Conservation (phyloP, 2,113 vertebrate species). For the Dromas ardeola region DNA sequence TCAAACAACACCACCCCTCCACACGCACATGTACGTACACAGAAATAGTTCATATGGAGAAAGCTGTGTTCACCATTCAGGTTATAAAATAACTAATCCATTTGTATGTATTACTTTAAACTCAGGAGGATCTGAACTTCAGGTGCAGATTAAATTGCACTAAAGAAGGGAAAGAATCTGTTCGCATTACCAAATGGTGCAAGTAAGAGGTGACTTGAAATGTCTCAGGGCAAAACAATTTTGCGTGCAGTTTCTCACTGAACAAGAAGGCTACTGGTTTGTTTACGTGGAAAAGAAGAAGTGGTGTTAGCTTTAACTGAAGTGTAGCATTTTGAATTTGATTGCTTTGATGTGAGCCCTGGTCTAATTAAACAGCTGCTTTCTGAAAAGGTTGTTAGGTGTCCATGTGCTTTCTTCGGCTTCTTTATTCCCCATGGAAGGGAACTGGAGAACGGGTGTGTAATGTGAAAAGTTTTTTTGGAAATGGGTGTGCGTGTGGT, state of each 20-base stretch:
- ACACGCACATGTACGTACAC: rapidly evolving
- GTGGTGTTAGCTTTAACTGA: background rate
- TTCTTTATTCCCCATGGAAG: background rate
- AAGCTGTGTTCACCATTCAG: background rate
- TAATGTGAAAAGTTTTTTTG: background rate
- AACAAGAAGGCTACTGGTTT: background rate
- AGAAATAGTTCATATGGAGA: background rate
- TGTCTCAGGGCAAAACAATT: background rate
- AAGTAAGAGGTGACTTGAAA: background rate
- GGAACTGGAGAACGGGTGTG: background rate
- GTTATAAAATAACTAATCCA: background rate
- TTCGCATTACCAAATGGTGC: background rate
- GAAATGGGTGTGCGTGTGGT: too few species aligned
- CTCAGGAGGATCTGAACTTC: background rate
- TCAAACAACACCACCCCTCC: background rate
- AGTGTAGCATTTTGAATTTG: background rate
- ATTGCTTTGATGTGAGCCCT: background rate
- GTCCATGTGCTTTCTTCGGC: background rate
- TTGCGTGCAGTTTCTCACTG: background rate
- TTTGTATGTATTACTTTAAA: background rate
- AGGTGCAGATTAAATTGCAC: background rate
- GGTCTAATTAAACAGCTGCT: background rate
- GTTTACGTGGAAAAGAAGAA: background rate
- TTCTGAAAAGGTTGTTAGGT: background rate
- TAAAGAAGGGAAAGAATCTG: background rate